Percentiles rank a stretch among this genome's conserved stretches.
Conservation (phyloP, 2,888 invertebrate species). For the Pammene fasciana region DNA sequence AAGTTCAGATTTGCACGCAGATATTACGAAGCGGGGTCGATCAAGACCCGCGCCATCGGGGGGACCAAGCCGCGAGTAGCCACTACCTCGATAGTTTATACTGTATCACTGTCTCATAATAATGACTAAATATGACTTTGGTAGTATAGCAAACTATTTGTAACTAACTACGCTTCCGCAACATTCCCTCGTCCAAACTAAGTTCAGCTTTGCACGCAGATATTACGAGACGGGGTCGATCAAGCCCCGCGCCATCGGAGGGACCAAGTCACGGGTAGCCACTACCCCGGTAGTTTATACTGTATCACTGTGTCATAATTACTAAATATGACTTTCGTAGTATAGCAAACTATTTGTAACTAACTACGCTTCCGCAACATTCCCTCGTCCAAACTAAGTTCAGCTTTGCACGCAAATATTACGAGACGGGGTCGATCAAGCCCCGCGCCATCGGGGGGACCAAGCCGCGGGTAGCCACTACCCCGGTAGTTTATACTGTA, state of each 20-base stretch:
- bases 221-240: slow-evolving; percentile 99
- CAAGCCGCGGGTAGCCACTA: slow-evolving; percentile 96
- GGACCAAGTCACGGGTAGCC: background rate
- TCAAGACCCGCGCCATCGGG: slow-evolving; percentile 98
- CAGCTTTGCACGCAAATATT: slow-evolving; percentile 87
- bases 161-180: no score
- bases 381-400: no score
- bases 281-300: background rate
- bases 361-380: no score
- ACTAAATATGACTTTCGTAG: no score
- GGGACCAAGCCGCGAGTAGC: slow-evolving; percentile 97
- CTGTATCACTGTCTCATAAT: background rate
- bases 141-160: background rate
- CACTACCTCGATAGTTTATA: slow-evolving; percentile 94
- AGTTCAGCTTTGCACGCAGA: slow-evolving; percentile 84
- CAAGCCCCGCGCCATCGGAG: slow-evolving; percentile 89
- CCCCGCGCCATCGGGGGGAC: slow-evolving; percentile 98
- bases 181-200: slow-evolving; percentile 58
- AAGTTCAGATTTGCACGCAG: slow-evolving; percentile 75
- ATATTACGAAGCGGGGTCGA: slow-evolving; percentile 99
- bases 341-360: no score
- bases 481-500: slow-evolving; percentile 90
- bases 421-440: slow-evolving; percentile 98
- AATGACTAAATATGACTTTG: no score
- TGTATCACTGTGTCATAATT: no score